Evolutionary conservation across 2,797 vertebrate species (phyloP).

Genomic region (Anas flavirostris): DNA sequence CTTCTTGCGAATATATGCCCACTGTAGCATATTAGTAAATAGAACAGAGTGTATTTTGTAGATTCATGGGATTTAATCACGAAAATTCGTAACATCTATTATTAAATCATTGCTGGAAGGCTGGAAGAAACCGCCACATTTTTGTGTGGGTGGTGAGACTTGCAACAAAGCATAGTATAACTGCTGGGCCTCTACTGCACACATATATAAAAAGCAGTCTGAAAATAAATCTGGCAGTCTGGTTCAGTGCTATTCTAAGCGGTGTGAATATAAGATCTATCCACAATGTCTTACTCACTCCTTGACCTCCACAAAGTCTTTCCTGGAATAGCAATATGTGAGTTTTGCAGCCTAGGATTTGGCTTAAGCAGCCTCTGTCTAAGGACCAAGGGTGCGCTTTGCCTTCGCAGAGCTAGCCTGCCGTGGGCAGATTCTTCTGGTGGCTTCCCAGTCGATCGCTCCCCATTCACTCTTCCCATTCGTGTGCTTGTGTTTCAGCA

Average conservation of each 20-base stretch:
- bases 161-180: slow-evolving; percentile 64
- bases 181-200: slow-evolving; percentile 52
- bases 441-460: fast-evolving
- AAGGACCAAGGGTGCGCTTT: background rate
- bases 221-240: slow-evolving; percentile 68
- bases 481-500: slow-evolving; percentile 79
- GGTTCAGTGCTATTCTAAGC: slow-evolving; percentile 59
- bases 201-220: slow-evolving; percentile 49
- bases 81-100: slow-evolving; percentile 48
- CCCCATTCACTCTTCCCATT: slow-evolving; percentile 18
- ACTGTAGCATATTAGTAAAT: slow-evolving; percentile 18
- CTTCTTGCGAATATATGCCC: background rate
- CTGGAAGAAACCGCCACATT: slow-evolving; percentile 14
- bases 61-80: slow-evolving; percentile 32
- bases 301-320: slow-evolving; percentile 57
- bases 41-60: slow-evolving; percentile 26
- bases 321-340: slow-evolving; percentile 54
- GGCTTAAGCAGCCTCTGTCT: background rate
- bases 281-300: slow-evolving; percentile 48
- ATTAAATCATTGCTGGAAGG: slow-evolving; percentile 62
- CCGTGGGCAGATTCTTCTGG: fast-evolving
- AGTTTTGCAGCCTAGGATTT: slow-evolving; percentile 20
- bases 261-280: slow-evolving; percentile 29
- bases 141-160: slow-evolving; percentile 60
- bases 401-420: fast-evolving